These are phyloP conservation scores for Myocastor coypus DNA, from an alignment of 2,113 vertebrate genomes.

Conservation along the genomic window DNA sequence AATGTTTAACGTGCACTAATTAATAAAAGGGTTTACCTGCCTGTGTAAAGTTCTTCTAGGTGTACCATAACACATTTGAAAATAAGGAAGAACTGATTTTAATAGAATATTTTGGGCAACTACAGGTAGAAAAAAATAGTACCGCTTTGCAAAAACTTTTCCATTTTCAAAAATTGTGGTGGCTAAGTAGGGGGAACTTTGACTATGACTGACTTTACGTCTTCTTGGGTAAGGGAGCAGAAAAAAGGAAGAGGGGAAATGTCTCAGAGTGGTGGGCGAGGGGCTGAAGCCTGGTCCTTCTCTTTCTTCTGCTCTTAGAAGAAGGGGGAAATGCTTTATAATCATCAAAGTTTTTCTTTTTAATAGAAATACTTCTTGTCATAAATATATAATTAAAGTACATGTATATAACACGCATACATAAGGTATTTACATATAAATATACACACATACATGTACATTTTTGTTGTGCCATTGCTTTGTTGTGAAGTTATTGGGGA, in stretches of 20 bases:
- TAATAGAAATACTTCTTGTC: neutral
- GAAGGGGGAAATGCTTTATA: neutral
- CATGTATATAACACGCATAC: neutral
- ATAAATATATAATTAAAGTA: neutral
- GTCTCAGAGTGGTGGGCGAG: neutral
- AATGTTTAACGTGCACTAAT: neutral
- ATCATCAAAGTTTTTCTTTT: neutral
- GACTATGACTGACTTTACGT: neutral
- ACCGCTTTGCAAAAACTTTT: neutral
- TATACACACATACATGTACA: fast-evolving
- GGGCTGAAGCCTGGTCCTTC: too few species aligned
- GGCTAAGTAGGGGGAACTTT: neutral
- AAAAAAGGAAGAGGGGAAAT: fast-evolving
- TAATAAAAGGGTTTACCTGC: neutral
- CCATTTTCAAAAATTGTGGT: neutral
- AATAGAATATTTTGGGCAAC: slow-evolving; percentile 27
- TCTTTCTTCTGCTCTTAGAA: neutral
- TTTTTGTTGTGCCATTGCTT: neutral
- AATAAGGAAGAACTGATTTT: neutral
- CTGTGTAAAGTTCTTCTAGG: neutral
- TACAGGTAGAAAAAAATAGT: neutral
- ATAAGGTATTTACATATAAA: neutral
- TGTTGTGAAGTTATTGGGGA: neutral
- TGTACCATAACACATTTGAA: neutral
- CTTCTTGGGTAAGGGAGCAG: neutral